Conservation (phyloP, 2,888 invertebrate species). For the Drosophila nr. perissopoda region DNA sequence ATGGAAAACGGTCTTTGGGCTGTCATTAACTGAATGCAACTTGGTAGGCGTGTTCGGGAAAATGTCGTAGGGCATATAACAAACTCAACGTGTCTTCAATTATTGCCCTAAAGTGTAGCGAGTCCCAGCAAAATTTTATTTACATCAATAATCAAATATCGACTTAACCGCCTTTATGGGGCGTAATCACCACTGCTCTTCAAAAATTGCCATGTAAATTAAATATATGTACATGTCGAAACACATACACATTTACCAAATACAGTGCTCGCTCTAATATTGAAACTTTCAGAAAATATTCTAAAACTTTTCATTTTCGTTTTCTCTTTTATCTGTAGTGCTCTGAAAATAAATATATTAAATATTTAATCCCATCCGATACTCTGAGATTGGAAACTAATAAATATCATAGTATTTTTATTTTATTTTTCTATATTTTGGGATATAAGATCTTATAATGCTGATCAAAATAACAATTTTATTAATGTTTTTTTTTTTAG, state of each 20-base stretch:
- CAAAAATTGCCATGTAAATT: constrained; percentile 28
- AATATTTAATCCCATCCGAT: not conserved
- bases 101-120: constrained; percentile 15
- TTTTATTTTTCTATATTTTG: not conserved
- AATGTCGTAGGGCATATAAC: not conserved
- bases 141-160: constrained; percentile 13
- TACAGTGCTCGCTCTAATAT: not conserved
- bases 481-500: not conserved
- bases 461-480: not conserved
- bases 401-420: too few relatives aligned
- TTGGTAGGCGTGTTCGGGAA: constrained; percentile 2
- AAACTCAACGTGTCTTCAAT: constrained; percentile 2
- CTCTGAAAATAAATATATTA: not conserved
- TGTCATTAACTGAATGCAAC: constrained; percentile 33
- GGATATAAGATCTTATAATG: too few relatives aligned
- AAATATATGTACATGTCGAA: not conserved
- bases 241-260: constrained; percentile 2
- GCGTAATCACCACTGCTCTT: constrained; percentile 39
- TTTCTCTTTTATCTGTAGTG: too few relatives aligned
- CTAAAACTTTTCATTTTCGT: not conserved
- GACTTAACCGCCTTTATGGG: constrained; percentile 22
- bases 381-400: not conserved
- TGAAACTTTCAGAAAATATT: not conserved
- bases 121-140: constrained; percentile 14
- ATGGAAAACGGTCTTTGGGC: not conserved